These are phyloP conservation scores for Panthera uncia DNA, from an alignment of 2,113 vertebrate species.

Conservation along the genomic window DNA sequence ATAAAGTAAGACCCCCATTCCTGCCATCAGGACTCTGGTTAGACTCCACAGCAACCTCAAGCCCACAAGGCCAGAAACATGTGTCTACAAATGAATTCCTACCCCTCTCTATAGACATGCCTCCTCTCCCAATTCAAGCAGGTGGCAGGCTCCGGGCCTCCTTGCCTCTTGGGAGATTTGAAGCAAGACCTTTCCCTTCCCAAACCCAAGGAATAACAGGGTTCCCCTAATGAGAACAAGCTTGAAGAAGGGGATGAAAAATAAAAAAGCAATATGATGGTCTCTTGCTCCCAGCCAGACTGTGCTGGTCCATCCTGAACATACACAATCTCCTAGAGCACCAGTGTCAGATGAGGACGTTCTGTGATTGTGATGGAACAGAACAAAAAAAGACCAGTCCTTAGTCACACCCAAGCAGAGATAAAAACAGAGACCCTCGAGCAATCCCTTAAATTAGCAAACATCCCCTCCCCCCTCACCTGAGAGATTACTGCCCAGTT, in stretches of 20 bases:
- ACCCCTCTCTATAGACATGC: not conserved
- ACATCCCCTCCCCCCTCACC: not conserved
- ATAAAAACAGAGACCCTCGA: not conserved
- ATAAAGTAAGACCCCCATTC: not conserved
- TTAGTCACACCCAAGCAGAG: not conserved
- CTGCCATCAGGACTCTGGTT: not conserved
- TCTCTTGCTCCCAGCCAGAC: not conserved
- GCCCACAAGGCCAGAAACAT: not conserved
- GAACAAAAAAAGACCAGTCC: not conserved
- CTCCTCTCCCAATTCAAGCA: not conserved
- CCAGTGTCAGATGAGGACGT: not conserved
- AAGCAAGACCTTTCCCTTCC: not conserved
- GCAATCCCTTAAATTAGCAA: not conserved
- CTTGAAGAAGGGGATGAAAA: not conserved
- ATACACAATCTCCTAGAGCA: not conserved
- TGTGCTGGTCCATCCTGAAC: not conserved
- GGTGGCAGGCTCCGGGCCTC: not conserved
- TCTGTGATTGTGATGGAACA: not conserved
- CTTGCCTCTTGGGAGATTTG: not conserved
- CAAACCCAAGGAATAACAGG: not conserved
- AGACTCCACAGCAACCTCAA: not conserved
- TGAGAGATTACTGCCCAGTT: accelerated
- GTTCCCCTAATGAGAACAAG: not conserved
- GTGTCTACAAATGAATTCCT: not conserved
- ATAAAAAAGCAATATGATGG: not conserved